A percentile compares a stretch with the other conserved stretches of the same genome.
phyloP scores from a whole-genome alignment of 2,113 vertebrate genomes.

The Ascaphus truei region DNA sequence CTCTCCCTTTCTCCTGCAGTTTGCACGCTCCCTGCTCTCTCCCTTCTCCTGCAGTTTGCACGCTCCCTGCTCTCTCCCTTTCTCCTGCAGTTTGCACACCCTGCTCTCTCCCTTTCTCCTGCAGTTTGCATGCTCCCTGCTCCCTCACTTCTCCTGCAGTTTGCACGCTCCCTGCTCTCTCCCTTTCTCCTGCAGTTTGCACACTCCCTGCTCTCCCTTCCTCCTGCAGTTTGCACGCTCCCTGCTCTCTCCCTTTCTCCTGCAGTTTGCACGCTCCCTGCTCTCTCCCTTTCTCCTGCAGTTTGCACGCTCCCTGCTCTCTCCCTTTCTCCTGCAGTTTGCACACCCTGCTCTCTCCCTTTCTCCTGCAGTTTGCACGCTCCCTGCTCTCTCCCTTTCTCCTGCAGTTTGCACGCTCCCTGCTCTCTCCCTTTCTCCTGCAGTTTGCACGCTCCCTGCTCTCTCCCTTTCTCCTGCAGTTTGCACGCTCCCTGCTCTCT shows the following conservation, averaged over 20 bases:
- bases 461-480: background rate
- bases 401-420: too few relatives aligned
- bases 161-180: too few relatives aligned
- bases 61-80: background rate
- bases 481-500: too few relatives aligned
- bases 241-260: fast-evolving
- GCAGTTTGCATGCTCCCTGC: background rate
- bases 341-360: background rate
- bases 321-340: background rate
- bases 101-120: background rate
- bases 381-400: slow-evolving; percentile 16
- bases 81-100: background rate
- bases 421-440: background rate
- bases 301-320: background rate
- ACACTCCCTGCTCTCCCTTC: too few relatives aligned
- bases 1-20: too few relatives aligned
- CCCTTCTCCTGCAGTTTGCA: too few relatives aligned
- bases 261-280: slow-evolving; percentile 74
- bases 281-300: background rate
- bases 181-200: too few relatives aligned
- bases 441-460: background rate
- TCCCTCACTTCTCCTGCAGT: background rate
- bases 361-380: background rate
- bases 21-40: too few relatives aligned
- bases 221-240: too few relatives aligned